Evolutionary conservation across 1,140 invertebrate species (phyloP).

Genomic region (Macrobrachium nipponense): DNA sequence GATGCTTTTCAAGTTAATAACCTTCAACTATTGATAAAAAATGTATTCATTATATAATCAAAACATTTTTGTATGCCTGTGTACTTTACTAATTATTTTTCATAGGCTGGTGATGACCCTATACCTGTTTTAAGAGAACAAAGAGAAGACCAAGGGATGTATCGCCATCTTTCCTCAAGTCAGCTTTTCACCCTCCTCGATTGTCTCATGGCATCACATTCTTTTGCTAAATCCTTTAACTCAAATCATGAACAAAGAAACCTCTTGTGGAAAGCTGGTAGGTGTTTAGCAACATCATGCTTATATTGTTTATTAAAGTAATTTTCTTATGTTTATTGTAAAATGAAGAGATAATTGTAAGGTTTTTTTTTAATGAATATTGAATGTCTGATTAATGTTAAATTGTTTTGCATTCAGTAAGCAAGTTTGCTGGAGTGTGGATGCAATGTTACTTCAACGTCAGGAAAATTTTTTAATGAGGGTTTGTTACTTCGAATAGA

Average conservation of each 20-base stretch:
- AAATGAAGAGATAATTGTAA: neutral
- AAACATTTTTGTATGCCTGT: neutral
- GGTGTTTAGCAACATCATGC: constrained; percentile 15
- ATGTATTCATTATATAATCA: too few species aligned
- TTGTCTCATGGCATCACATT: constrained; percentile 91
- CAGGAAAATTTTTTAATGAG: too few species aligned
- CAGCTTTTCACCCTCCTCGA: constrained; percentile 93
- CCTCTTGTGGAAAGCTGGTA: constrained; percentile 91
- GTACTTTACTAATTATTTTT: constrained; percentile 61
- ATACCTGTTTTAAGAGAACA: constrained; percentile 76
- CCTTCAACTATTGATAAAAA: too few species aligned
- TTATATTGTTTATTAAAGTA: neutral
- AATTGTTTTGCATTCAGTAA: too few species aligned
- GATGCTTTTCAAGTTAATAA: too few species aligned
- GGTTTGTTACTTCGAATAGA: too few species aligned
- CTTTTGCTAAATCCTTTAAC: constrained; percentile 95
- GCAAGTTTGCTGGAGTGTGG: too few species aligned
- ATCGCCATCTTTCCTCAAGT: constrained; percentile 82
- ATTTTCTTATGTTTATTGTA: constrained; percentile 1
- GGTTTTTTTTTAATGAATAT: too few species aligned
- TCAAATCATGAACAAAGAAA: constrained; percentile 94
- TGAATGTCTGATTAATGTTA: too few species aligned
- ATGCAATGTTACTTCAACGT: too few species aligned
- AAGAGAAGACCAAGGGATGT: constrained; percentile 96
- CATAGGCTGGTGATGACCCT: constrained; percentile 65